phyloP scores from a whole-genome alignment of 2,113 vertebrate genomes.

The Rallus limicola region DNA sequence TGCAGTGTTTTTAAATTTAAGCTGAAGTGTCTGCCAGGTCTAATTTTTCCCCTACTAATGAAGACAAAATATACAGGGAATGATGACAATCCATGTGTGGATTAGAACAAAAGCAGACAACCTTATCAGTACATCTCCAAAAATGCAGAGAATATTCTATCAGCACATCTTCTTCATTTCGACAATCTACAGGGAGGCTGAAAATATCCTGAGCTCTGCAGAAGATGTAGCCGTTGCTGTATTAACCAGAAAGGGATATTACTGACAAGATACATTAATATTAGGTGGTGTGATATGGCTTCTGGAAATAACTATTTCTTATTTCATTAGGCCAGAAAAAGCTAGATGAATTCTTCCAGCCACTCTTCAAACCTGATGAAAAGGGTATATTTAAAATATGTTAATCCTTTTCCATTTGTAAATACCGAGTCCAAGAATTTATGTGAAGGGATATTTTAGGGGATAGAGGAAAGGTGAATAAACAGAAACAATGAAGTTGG shows the following conservation, averaged over 20 bases:
- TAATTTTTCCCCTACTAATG: background rate
- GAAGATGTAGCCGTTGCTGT: background rate
- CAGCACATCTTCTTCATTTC: conserved; percentile 5
- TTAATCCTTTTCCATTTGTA: background rate
- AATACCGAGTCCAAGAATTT: background rate
- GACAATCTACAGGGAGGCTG: background rate
- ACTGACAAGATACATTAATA: conserved; percentile 38
- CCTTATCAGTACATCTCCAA: background rate
- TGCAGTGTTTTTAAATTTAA: background rate
- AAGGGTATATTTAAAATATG: background rate
- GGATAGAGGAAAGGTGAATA: background rate
- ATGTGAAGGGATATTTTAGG: background rate
- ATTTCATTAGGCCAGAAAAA: conserved; percentile 40
- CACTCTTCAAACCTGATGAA: background rate
- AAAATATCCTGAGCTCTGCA: conserved; percentile 32
- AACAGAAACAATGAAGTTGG: background rate
- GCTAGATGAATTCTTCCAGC: background rate
- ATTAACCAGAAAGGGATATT: conserved; percentile 12
- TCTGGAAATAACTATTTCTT: conserved; percentile 36
- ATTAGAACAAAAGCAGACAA: background rate
- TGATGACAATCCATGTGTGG: background rate
- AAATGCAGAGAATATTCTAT: background rate
- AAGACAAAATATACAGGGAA: background rate
- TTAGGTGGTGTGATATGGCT: background rate
- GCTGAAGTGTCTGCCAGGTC: background rate